Percentiles rank a stretch among this genome's conserved stretches.
These are phyloP conservation scores for Bombylius discolor DNA, from an alignment of 2,888 invertebrate species.

Conservation along the genomic window DNA sequence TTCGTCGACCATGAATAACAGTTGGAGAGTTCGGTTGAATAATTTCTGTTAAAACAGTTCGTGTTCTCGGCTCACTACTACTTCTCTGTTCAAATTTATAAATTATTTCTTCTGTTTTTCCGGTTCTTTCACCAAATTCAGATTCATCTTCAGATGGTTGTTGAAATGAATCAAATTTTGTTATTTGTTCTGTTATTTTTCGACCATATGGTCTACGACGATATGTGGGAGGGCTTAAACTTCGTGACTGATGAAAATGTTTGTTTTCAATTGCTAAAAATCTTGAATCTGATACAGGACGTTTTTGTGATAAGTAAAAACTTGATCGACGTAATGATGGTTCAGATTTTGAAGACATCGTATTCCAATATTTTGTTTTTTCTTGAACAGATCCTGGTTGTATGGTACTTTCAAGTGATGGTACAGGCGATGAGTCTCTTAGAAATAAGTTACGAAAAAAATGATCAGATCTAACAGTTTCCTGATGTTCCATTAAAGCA, in stretches of 20 bases:
- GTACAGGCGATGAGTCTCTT: conserved; percentile 38
- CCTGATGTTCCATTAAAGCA: conserved; percentile 44
- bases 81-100: conserved; percentile 42
- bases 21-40: background rate
- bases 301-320: conserved; percentile 52
- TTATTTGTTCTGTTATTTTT: conserved; percentile 14
- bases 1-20: conserved; percentile 18
- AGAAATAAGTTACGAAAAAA: conserved; percentile 62
- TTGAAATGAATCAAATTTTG: conserved; percentile 14
- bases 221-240: conserved; percentile 21
- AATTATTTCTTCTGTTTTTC: conserved; percentile 33
- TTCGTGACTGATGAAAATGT: conserved; percentile 37
- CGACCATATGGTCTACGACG: conserved; percentile 6
- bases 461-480: conserved; percentile 46
- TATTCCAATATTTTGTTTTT: conserved; percentile 55
- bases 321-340: conserved; percentile 44
- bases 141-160: conserved; percentile 24
- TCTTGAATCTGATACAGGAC: conserved; percentile 58
- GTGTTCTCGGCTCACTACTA: conserved; percentile 47
- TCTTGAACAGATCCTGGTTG: conserved; percentile 51
- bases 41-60: conserved; percentile 13
- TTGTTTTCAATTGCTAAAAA: conserved; percentile 45
- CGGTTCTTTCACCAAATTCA: conserved; percentile 21
- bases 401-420: conserved; percentile 24
- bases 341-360: conserved; percentile 40